Conservation (phyloP, 2,113 vertebrate genomes). For the Notiomystis cincta region DNA sequence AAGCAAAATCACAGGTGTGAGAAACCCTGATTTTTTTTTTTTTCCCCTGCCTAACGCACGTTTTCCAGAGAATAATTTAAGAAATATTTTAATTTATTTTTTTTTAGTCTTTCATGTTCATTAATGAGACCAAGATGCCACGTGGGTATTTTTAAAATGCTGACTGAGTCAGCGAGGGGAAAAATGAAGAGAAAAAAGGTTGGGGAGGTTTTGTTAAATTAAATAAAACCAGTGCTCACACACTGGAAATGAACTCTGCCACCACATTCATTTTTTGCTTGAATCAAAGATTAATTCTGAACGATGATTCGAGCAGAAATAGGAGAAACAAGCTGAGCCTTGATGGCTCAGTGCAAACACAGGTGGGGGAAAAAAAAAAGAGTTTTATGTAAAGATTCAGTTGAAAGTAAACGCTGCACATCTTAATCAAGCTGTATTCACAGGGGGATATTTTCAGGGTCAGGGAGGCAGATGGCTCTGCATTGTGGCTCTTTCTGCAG, state of each 20-base stretch:
- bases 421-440: constrained; percentile 24
- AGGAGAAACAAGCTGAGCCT: not conserved
- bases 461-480: constrained; percentile 39
- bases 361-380: not conserved
- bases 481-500: not conserved
- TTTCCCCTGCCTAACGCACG: not conserved
- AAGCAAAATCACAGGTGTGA: not conserved
- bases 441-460: constrained; percentile 13
- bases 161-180: not conserved
- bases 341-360: not conserved
- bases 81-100: too few species aligned
- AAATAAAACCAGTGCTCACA: not conserved
- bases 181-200: not conserved
- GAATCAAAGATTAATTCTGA: not conserved
- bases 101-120: not conserved
- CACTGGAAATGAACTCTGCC: not conserved
- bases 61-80: not conserved
- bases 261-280: not conserved
- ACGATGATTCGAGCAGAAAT: not conserved
- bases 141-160: not conserved
- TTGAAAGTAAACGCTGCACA: not conserved
- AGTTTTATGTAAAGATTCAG: not conserved
- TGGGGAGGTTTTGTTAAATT: not conserved
- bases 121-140: not conserved
- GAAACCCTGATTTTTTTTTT: not conserved